Evolutionary conservation across 2,888 invertebrate species (phyloP).

Genomic region (Dicyrtoma fusca): DNA sequence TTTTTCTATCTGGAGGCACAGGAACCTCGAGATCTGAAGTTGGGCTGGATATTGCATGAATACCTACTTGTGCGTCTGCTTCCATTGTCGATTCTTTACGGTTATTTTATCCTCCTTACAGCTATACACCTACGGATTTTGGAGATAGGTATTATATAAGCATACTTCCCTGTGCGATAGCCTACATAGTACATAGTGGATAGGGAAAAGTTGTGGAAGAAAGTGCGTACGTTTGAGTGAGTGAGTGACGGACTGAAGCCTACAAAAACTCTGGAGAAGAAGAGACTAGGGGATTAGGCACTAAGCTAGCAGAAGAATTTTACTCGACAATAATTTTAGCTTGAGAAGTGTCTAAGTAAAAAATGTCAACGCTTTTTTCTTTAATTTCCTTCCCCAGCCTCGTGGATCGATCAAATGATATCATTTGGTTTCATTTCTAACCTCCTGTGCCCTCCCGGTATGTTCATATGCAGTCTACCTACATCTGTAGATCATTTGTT

Average conservation of each 20-base stretch:
- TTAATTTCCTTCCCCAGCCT: constrained; percentile 18
- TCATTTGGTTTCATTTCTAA: too few relatives aligned
- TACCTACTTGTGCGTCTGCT: too few relatives aligned
- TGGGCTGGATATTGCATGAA: too few relatives aligned
- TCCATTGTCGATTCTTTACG: too few relatives aligned
- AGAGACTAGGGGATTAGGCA: constrained; percentile 33
- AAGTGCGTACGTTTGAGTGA: constrained; percentile 24
- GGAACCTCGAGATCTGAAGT: too few relatives aligned
- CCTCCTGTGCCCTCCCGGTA: neutral
- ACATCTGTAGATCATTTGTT: too few relatives aligned
- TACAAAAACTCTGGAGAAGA: constrained; percentile 45
- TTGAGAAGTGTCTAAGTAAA: constrained; percentile 38
- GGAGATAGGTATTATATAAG: too few relatives aligned
- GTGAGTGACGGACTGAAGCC: constrained; percentile 30
- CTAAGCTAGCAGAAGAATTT: constrained; percentile 55
- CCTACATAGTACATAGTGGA: neutral
- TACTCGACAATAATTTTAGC: constrained; percentile 47
- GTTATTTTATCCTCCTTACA: neutral
- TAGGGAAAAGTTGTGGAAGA: neutral
- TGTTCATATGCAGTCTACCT: too few relatives aligned
- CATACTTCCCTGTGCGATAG: too few relatives aligned
- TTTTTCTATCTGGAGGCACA: too few relatives aligned
- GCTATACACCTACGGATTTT: too few relatives aligned
- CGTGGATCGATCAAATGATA: constrained; percentile 41
- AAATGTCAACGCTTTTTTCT: constrained; percentile 47